Percentiles rank a stretch among this genome's conserved stretches.
These are phyloP conservation scores for Netelia fuscicornis DNA, from an alignment of 2,888 invertebrate species.

Conservation along the genomic window DNA sequence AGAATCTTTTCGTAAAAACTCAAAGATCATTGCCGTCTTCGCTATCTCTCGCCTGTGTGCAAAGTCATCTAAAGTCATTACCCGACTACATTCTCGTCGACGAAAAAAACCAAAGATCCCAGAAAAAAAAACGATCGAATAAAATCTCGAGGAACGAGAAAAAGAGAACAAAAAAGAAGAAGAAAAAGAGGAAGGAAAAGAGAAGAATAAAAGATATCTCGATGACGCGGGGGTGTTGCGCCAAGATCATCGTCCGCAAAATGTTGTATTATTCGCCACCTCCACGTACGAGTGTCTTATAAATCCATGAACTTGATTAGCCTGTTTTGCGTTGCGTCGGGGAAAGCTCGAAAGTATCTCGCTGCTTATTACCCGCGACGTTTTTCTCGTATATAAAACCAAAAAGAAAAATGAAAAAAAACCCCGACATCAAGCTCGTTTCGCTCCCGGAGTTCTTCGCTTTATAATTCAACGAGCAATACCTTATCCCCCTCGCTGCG, in stretches of 20 bases:
- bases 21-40: conserved; percentile 6
- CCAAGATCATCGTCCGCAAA: conserved; percentile 40
- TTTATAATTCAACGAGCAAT: neutral
- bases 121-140: conserved; percentile 18
- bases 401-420: conserved; percentile 16
- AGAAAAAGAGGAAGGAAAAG: conserved; percentile 7
- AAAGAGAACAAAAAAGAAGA: neutral
- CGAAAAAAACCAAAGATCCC: conserved; percentile 11
- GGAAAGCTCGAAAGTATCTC: conserved; percentile 52
- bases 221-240: conserved; percentile 46
- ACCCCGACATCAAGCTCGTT: neutral
- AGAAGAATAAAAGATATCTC: conserved; percentile 11
- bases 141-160: no score
- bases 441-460: neutral
- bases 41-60: neutral
- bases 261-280: conserved; percentile 48
- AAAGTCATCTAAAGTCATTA: conserved; percentile 32
- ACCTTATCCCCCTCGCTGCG: no score
- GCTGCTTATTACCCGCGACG: conserved; percentile 64
- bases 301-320: conserved; percentile 76
- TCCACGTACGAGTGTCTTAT: conserved; percentile 60
- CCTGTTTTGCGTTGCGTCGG: conserved; percentile 70
- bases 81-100: conserved; percentile 19
- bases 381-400: conserved; percentile 57
- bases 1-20: conserved; percentile 24